phyloP scores from a whole-genome alignment of 1,140 invertebrate species.

The Euwallacea similis region DNA sequence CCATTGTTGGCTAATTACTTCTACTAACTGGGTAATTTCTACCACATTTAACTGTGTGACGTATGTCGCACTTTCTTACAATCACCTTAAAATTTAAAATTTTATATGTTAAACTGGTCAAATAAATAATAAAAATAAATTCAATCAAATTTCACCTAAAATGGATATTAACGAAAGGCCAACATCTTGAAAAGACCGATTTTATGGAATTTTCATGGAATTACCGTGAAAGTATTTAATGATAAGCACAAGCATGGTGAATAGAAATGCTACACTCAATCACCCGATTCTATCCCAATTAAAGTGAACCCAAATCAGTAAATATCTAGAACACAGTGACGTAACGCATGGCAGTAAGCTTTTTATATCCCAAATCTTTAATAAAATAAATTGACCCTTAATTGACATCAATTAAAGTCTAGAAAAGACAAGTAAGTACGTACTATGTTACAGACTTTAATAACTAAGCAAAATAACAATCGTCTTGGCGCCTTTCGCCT shows the following conservation, averaged over 20 bases:
- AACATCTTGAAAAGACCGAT: no score
- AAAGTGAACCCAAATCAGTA: constrained; percentile 28
- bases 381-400: constrained; percentile 38
- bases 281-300: not conserved
- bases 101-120: no score
- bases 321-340: constrained; percentile 36
- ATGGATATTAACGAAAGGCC: no score
- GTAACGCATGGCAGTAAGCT: constrained; percentile 26
- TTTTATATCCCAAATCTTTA: constrained; percentile 38
- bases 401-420: constrained; percentile 38
- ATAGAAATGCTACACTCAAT: not conserved
- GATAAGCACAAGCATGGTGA: not conserved
- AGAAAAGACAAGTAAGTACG: constrained; percentile 27
- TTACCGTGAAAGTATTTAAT: not conserved
- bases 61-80: no score
- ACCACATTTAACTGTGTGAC: not conserved
- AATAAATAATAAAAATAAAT: no score
- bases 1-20: not conserved
- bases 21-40: not conserved
- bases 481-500: constrained; percentile 4
- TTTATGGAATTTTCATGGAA: not conserved
- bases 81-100: no score
- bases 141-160: no score
- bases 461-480: constrained; percentile 5
- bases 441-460: constrained; percentile 17